Evolutionary conservation across 2,888 invertebrate genomes (phyloP).

Genomic region (Imbricaverruca yamaguchii): DNA sequence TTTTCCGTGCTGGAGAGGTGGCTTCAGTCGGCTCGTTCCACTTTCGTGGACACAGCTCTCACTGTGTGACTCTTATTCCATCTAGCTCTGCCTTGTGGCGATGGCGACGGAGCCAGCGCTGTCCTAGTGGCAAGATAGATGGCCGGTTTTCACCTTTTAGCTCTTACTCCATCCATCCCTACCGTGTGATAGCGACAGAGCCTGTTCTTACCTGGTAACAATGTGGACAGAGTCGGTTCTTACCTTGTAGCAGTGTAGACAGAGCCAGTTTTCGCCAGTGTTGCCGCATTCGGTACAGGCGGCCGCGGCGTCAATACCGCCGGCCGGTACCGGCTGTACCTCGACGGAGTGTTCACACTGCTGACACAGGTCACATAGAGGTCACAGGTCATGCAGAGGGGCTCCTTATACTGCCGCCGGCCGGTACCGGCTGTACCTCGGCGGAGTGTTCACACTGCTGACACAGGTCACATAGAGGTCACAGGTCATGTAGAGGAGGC

Average conservation of each 20-base stretch:
- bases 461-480: not conserved
- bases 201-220: too few relatives aligned
- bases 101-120: too few relatives aligned
- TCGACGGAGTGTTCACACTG: slow-evolving; percentile 32
- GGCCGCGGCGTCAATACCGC: slow-evolving; percentile 37
- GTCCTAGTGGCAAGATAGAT: too few relatives aligned
- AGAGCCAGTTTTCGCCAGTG: slow-evolving; percentile 65
- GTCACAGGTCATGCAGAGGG: not conserved
- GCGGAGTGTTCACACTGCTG: not conserved
- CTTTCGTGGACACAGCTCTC: too few relatives aligned
- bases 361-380: not conserved
- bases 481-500: not conserved
- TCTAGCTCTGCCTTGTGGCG: too few relatives aligned
- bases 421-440: slow-evolving; percentile 51
- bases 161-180: too few relatives aligned
- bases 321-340: slow-evolving; percentile 50
- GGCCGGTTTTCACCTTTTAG: too few relatives aligned
- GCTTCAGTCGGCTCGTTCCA: too few relatives aligned
- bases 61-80: too few relatives aligned
- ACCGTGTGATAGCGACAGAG: too few relatives aligned
- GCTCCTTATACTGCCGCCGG: slow-evolving; percentile 36
- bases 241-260: slow-evolving; percentile 58
- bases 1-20: too few relatives aligned
- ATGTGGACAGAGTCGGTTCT: slow-evolving; percentile 18
- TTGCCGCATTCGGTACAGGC: slow-evolving; percentile 57